These are phyloP conservation scores for Meles meles DNA, from an alignment of 2,113 vertebrate genomes.

Conservation along the genomic window DNA sequence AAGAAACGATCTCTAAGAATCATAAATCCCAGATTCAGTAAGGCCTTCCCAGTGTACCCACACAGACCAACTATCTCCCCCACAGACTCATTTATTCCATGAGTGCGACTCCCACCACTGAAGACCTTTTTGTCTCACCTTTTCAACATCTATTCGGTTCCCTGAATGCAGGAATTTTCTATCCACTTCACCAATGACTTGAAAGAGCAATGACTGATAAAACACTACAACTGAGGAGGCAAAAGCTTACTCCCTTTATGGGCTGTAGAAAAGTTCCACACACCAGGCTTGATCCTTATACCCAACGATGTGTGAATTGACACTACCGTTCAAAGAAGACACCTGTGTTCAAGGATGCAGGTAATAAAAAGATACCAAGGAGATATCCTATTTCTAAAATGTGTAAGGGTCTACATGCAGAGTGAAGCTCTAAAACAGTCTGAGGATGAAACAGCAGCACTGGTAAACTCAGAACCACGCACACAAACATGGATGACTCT, in stretches of 20 bases:
- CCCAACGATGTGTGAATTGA: background rate
- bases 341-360: background rate
- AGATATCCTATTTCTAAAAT: background rate
- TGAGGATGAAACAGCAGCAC: background rate
- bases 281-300: background rate
- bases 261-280: background rate
- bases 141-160: background rate
- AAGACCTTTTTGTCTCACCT: background rate
- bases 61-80: background rate
- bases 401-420: background rate
- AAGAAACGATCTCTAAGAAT: background rate
- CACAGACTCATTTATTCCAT: background rate
- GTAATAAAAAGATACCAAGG: background rate
- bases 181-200: slow-evolving; percentile 20
- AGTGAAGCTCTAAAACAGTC: background rate
- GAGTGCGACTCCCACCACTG: background rate
- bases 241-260: background rate
- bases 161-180: background rate
- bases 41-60: background rate
- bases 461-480: background rate
- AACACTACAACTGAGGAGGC: background rate
- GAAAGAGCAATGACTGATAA: background rate
- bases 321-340: background rate
- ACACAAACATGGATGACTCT: background rate
- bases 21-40: background rate